Percentiles rank a stretch among this genome's conserved stretches.
Conservation (phyloP, 1,140 invertebrate species). For the Macrobrachium rosenbergii region DNA sequence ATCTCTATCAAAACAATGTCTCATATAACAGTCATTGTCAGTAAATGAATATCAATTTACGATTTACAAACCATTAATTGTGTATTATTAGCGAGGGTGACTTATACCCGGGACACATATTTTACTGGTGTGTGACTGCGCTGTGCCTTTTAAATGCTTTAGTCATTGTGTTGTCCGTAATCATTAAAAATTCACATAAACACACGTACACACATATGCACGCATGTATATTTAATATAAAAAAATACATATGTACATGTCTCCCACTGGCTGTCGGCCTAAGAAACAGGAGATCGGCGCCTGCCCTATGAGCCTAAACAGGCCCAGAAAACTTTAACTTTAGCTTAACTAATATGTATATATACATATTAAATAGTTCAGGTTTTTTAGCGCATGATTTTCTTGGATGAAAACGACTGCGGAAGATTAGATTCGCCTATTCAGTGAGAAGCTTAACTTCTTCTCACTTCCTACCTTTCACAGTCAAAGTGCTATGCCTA, state of each 20-base stretch:
- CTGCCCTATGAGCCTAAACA: no score
- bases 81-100: no score
- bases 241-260: no score
- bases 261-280: no score
- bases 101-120: no score
- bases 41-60: slow-evolving; percentile 48
- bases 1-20: slow-evolving; percentile 38
- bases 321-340: no score
- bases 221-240: neutral
- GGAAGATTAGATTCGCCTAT: neutral
- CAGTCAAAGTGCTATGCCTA: neutral
- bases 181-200: neutral
- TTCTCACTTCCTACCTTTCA: neutral
- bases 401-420: neutral
- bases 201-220: neutral
- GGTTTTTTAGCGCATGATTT: neutral
- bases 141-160: neutral
- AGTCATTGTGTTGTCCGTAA: neutral
- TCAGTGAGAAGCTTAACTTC: neutral
- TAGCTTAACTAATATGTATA: no score
- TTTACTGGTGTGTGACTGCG: neutral
- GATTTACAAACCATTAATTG: neutral
- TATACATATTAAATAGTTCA: neutral
- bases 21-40: slow-evolving; percentile 31
- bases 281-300: no score